Percentiles rank a stretch among this genome's conserved stretches.
These are phyloP conservation scores for Enteromius radiatus DNA, from an alignment of 2,797 vertebrate genomes.

Conservation along the genomic window DNA sequence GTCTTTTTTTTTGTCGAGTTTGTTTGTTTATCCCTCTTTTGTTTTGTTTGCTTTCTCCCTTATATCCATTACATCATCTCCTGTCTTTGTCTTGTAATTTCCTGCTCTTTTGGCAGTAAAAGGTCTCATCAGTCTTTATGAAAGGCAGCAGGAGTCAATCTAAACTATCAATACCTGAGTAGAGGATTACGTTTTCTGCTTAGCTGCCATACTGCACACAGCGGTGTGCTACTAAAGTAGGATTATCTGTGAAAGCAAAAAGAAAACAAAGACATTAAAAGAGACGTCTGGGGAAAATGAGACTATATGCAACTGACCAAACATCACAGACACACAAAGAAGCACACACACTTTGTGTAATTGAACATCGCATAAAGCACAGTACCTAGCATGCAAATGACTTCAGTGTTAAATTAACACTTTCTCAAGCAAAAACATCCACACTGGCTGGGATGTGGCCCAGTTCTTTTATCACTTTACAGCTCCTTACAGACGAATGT, in stretches of 20 bases:
- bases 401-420: neutral
- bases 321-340: neutral
- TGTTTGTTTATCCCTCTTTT: neutral
- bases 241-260: conserved; percentile 41
- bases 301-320: conserved; percentile 7
- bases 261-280: conserved; percentile 16
- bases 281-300: conserved; percentile 12
- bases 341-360: neutral
- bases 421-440: neutral
- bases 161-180: conserved; percentile 85
- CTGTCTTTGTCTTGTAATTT: conserved; percentile 7
- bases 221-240: conserved; percentile 6
- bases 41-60: neutral
- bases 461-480: neutral
- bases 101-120: conserved; percentile 16
- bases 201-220: conserved; percentile 28
- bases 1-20: neutral
- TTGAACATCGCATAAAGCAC: neutral
- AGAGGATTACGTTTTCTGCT: conserved; percentile 36
- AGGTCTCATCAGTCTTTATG: conserved; percentile 34
- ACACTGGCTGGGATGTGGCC: neutral
- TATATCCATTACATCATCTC: neutral
- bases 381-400: neutral
- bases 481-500: neutral
- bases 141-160: conserved; percentile 69